Percentiles rank a stretch among this genome's conserved stretches.
Conservation (phyloP, 2,888 invertebrate genomes). For the Carabus problematicus region DNA sequence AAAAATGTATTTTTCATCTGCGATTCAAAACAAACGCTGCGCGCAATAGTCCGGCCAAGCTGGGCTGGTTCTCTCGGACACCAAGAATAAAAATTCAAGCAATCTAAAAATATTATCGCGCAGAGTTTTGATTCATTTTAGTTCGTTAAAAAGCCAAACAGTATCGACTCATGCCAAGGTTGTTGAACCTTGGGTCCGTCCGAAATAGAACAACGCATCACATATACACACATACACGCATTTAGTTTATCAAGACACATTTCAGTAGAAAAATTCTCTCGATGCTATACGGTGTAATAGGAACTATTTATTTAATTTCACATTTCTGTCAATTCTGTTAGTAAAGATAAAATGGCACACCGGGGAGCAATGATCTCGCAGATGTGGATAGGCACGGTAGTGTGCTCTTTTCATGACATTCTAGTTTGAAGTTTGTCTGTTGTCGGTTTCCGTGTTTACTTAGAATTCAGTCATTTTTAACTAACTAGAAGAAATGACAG, state of each 20-base stretch:
- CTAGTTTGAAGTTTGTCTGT: slow-evolving; percentile 1
- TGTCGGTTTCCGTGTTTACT: slow-evolving; percentile 26
- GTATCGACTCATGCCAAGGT: slow-evolving; percentile 30
- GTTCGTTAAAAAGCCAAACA: slow-evolving; percentile 27
- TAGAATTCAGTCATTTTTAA: slow-evolving; percentile 22
- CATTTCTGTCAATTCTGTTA: slow-evolving; percentile 19
- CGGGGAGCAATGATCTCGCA: slow-evolving; percentile 25
- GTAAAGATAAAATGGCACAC: slow-evolving; percentile 1
- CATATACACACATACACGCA: too few relatives aligned
- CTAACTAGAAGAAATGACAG: too few relatives aligned
- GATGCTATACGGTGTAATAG: neutral
- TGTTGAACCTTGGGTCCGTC: slow-evolving; percentile 25
- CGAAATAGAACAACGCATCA: slow-evolving; percentile 31
- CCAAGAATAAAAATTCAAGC: slow-evolving; percentile 33
- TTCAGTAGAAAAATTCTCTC: neutral
- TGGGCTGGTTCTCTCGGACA: slow-evolving; percentile 17
- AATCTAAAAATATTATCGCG: slow-evolving; percentile 39
- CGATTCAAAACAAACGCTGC: neutral
- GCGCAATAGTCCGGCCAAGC: neutral
- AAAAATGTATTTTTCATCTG: neutral
- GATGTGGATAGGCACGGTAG: neutral
- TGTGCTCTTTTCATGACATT: too few relatives aligned
- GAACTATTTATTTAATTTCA: slow-evolving; percentile 36
- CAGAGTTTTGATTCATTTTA: slow-evolving; percentile 35
- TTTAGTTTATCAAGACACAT: slow-evolving; percentile 32